Base-by-base conservation (phyloP, 1,140 invertebrate species). In the Dendrolimus kikuchii region DNA sequence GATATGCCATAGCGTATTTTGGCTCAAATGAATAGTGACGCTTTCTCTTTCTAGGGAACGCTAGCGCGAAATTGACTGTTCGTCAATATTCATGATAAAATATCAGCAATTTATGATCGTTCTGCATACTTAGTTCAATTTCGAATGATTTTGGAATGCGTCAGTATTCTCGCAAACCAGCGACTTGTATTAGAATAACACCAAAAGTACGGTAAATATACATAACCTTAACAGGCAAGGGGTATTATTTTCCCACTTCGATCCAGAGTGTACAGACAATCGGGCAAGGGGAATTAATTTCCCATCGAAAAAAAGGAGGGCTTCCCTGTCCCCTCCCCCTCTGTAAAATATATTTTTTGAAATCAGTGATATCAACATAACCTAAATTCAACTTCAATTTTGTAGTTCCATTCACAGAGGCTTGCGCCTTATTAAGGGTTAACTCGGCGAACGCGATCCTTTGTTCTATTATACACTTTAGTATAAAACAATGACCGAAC, bases 241-340 rank as follows among this genome's bases (percentile, higher is more conserved):
- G 55, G 50, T 64, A 60, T 53, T 60, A 63, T 54, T 64, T 61
- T 64, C 55, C 55, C 57, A 66, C 54, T 58, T 58, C n/a, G n/a
- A 48, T 53, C 23, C 52, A 40, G 53, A 53, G 60, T 58, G 60
- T 55, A 49, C 53, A 56, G 58, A n/a, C 7, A 37, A 57, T 50
- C 43, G 51, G 65, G 62, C 64, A 60, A 49, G 59, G 62, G 65
- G 68, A 71, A 71, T 65, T 71, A 65, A 64, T 71, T 71, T 71
- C 65, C 64, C 65, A 68, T 60, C 54, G 58, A 40, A 62, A 71
- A 71, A 68, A 53, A 57, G n/a, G n/a, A n/a, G n/a, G n/a, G n/a
- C n/a, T n/a, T 46, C 62, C 60, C 51, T 63, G n/a, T n/a, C n/a
- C n/a, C 68, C 63, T 59, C 64, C 64, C 59, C 23, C 61, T 40